Evolutionary conservation across 64 coral and sea anemone genomes (phyloP).

Genomic region (Montipora foliosa): DNA sequence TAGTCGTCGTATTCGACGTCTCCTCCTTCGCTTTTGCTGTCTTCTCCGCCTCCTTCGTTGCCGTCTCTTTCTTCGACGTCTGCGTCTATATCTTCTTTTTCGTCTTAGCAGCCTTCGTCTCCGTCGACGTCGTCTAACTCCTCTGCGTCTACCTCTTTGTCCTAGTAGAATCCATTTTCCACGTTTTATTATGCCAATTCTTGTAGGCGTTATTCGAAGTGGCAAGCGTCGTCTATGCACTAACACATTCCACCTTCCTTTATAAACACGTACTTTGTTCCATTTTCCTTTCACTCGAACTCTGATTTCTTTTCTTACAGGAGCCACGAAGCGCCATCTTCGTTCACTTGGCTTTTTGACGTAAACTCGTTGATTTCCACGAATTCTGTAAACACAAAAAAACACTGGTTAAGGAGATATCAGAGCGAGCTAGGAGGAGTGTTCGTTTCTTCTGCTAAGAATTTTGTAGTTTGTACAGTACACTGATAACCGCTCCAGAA

Average conservation of each 20-base stretch:
- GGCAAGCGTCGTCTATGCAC: not conserved
- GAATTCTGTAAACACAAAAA: not conserved
- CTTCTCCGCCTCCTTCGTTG: constrained; percentile 7
- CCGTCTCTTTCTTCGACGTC: constrained; percentile 2
- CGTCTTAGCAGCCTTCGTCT: not conserved
- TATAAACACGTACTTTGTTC: not conserved
- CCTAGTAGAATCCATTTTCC: not conserved
- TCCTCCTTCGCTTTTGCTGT: constrained; percentile 3
- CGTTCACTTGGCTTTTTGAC: not conserved
- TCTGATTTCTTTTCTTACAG: not conserved
- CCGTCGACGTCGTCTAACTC: not conserved
- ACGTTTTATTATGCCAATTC: not conserved
- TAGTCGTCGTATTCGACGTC: constrained; percentile 5
- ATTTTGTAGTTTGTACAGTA: too few species aligned
- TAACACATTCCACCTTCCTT: not conserved
- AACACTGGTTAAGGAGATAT: not conserved
- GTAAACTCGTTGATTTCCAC: not conserved
- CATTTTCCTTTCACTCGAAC: not conserved
- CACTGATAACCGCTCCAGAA: too few species aligned
- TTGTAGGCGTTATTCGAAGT: not conserved
- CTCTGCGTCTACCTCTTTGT: not conserved
- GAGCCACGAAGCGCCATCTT: not conserved
- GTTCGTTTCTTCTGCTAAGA: too few species aligned
- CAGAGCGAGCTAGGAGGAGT: too few species aligned
- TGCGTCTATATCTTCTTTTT: constrained; percentile 19